A percentile compares a stretch with the other conserved stretches of the same genome.
Evolutionary conservation across 2,113 vertebrate species (phyloP).

Genomic region (Cavia porcellus): DNA sequence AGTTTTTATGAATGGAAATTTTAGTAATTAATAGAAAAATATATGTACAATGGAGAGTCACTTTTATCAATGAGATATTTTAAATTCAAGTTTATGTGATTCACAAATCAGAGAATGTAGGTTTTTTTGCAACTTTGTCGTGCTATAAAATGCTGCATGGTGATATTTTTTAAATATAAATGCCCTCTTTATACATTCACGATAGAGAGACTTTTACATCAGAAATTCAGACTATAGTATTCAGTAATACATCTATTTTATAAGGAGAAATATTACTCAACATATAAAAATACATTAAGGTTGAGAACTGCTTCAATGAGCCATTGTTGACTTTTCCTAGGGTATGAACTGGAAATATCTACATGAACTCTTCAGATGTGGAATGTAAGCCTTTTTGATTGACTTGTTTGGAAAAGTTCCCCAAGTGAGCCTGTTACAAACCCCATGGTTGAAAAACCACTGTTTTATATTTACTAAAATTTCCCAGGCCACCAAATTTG

Average conservation of each 20-base stretch:
- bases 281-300: background rate
- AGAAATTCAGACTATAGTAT: constrained; percentile 12
- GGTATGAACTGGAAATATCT: background rate
- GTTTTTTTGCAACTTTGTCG: background rate
- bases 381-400: background rate
- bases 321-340: background rate
- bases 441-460: background rate
- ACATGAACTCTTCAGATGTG: background rate
- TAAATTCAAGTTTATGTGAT: constrained; percentile 41
- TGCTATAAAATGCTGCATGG: background rate
- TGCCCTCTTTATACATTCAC: background rate
- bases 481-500: background rate
- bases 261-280: background rate
- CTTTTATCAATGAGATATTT: constrained; percentile 54
- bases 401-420: background rate
- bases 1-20: background rate
- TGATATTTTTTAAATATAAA: background rate
- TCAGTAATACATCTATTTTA: constrained; percentile 34
- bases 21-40: background rate
- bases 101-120: background rate
- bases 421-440: background rate
- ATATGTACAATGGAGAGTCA: background rate
- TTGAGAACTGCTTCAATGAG: background rate
- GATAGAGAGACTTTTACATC: background rate
- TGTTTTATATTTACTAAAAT: constrained; percentile 53